Base-by-base conservation (phyloP, 30 jellyfish, hydroid and myxozoan genomes). In the Mastigias papua region DNA sequence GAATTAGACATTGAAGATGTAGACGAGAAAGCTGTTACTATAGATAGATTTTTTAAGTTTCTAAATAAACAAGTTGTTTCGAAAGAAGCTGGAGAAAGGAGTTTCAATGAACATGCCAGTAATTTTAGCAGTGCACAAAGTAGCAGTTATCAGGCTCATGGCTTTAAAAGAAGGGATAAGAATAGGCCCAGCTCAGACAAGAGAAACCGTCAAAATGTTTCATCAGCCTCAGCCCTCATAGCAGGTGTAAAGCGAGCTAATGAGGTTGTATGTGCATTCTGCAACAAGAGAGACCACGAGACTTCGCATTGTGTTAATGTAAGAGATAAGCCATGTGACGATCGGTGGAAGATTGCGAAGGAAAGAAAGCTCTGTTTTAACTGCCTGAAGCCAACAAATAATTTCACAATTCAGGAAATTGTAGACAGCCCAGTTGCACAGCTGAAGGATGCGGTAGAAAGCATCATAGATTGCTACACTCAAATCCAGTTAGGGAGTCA, bases 191-290 rank as follows among this genome's bases (percentile, higher is more conserved):
- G 54, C 54, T 42, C 54, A 42, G 54, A 15, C 54, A 42, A 42
- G 54, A 42, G 54, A 15, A 0, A 42, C 13, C 7, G 7, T 42
- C 54, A 8, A 42, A 42, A 54, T 27, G 49, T 15, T 34, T 69
- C 80, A 27, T 69, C 80, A 27, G 80, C 80, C 25, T 69, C 58
- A 33, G 80, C 54, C 2, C 46, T 69, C 58, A 49, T 69, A 30
- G 80, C 57, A 69, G 49, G 46, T 69, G 58, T 69, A 22, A 69
- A 22, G 58, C 80, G 29, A 42, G 13, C 54, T 15, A 42, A 42
- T 42, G 54, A 42, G 7, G 7, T 42, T 8, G 13, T 4, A 42
- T 42, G 54, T 42, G 54, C 54, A 42, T 42, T 42, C 54, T 42
- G 54, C 13, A 15, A 42, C 54, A 42, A 42, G 54, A 42, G 13